Evolutionary conservation across 2,797 vertebrate species (phyloP).

Genomic region (Eulemur albifrons): DNA sequence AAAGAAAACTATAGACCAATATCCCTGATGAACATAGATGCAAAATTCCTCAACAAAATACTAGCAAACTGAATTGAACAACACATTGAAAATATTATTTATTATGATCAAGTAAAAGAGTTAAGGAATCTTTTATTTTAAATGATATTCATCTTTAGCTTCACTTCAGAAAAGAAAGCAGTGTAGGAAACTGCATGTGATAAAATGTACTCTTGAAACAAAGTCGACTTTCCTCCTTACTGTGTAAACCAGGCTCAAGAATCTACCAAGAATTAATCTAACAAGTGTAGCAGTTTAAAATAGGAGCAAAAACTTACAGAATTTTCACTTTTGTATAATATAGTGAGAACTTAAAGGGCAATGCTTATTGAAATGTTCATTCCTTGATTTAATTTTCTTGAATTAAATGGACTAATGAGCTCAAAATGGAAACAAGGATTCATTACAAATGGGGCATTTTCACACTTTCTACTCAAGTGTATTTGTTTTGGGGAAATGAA

Average conservation of each 20-base stretch:
- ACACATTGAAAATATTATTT: too few relatives aligned
- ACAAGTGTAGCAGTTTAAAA: background rate
- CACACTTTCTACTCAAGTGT: background rate
- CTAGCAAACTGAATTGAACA: too few relatives aligned
- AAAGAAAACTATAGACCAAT: too few relatives aligned
- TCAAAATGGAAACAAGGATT: background rate
- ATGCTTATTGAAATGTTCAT: background rate
- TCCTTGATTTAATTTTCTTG: conserved; percentile 27
- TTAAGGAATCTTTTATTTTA: background rate
- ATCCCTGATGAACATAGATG: too few relatives aligned
- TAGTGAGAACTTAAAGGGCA: background rate
- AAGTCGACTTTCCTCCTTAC: background rate
- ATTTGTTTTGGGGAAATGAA: conserved; percentile 38
- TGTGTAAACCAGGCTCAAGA: background rate
- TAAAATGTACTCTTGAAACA: background rate
- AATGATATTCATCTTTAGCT: background rate
- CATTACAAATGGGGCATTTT: conserved; percentile 16
- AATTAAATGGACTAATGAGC: background rate
- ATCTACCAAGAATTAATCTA: background rate
- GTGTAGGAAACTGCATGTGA: background rate
- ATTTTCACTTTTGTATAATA: background rate
- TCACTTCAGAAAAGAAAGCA: background rate
- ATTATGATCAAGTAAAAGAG: too few relatives aligned
- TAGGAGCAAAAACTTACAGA: background rate
- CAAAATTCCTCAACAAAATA: too few relatives aligned